A percentile compares a stretch with the other conserved stretches of the same genome.
phyloP scores from a whole-genome alignment of 2,113 vertebrate species.

The Mastomys natalensis region DNA sequence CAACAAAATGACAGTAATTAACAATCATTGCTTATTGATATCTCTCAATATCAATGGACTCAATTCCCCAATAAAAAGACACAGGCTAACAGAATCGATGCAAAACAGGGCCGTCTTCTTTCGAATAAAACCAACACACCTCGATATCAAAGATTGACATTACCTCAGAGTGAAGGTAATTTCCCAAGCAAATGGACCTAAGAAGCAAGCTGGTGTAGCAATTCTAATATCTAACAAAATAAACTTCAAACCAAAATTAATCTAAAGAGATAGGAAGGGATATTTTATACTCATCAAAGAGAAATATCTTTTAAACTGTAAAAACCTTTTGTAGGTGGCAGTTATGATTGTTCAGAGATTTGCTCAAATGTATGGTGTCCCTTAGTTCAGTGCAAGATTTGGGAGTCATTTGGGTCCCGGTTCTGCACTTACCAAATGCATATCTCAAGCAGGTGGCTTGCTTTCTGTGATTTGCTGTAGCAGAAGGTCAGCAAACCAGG shows the following conservation, averaged over 20 bases:
- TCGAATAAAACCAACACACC: neutral
- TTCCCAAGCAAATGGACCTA: neutral
- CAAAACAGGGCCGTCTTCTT: neutral
- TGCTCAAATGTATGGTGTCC: neutral
- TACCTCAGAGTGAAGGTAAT: neutral
- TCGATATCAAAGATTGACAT: neutral
- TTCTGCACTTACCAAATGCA: neutral
- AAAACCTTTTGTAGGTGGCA: neutral
- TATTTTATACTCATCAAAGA: neutral
- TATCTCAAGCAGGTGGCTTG: neutral
- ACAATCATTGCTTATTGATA: neutral
- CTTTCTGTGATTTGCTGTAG: neutral
- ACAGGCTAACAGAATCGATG: neutral
- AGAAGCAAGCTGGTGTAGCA: neutral
- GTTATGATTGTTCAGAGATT: neutral
- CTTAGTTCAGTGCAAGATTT: neutral
- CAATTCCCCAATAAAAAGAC: neutral
- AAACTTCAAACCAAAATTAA: neutral
- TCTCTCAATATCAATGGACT: neutral
- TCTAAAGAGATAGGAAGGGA: neutral
- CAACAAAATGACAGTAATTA: neutral
- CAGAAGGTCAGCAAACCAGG: neutral
- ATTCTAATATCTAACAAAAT: neutral
- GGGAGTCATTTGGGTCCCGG: neutral
- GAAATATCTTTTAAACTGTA: neutral